Conservation (phyloP, 2,888 invertebrate genomes). For the Ectemnius continuus region DNA sequence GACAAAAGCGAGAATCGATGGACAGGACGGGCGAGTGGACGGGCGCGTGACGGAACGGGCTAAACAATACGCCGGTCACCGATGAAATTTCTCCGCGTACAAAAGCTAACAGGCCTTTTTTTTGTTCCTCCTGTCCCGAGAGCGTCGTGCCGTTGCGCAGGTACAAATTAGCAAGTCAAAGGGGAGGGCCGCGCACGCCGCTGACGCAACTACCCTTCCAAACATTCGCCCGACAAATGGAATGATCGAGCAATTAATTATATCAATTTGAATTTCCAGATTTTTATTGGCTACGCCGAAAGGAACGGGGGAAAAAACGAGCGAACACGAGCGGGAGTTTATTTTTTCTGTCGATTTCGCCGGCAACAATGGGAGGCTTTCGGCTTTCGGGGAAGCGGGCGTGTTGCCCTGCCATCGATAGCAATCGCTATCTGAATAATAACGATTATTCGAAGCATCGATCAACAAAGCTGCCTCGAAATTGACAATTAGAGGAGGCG, state of each 20-base stretch:
- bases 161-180: conserved; percentile 61
- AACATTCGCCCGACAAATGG: neutral
- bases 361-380: neutral
- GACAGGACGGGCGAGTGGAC: conserved; percentile 44
- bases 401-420: neutral
- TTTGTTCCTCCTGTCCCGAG: conserved; percentile 13
- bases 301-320: neutral
- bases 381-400: neutral
- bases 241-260: conserved; percentile 45
- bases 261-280: conserved; percentile 17
- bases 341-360: neutral
- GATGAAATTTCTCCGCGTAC: conserved; percentile 60
- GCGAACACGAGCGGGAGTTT: neutral
- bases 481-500: too few relatives aligned
- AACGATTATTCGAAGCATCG: conserved; percentile 7
- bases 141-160: conserved; percentile 17
- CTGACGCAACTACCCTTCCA: conserved; percentile 22
- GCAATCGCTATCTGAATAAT: conserved; percentile 1
- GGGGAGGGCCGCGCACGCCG: conserved; percentile 20
- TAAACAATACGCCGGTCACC: conserved; percentile 60
- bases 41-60: conserved; percentile 16
- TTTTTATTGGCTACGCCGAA: neutral
- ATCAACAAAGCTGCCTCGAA: neutral
- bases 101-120: conserved; percentile 57
- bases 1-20: conserved; percentile 65